A percentile compares a stretch with the other conserved stretches of the same genome.
Evolutionary conservation across 2,888 invertebrate species (phyloP).

Genomic region (Tetropium fuscum): DNA sequence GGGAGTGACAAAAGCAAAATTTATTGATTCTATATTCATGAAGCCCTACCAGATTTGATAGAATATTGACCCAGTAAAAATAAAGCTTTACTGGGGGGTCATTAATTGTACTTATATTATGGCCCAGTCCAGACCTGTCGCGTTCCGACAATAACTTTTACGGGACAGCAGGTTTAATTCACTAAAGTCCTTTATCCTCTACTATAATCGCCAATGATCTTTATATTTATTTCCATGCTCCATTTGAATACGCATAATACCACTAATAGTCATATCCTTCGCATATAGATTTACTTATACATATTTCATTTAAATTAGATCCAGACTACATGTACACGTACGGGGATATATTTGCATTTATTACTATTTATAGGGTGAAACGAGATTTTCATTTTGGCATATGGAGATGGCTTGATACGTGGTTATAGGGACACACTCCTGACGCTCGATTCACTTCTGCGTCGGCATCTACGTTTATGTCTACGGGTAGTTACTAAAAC

Average conservation of each 20-base stretch:
- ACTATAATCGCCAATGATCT: slow-evolving; percentile 59
- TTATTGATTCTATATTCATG: too few species aligned
- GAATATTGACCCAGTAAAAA: too few species aligned
- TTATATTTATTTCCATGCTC: slow-evolving; percentile 53
- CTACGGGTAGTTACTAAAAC: too few species aligned
- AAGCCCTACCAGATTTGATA: too few species aligned
- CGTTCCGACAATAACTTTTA: slow-evolving; percentile 46
- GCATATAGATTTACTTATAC: slow-evolving; percentile 21
- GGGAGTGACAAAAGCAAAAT: too few species aligned
- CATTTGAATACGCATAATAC: slow-evolving; percentile 47
- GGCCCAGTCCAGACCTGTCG: slow-evolving; percentile 39
- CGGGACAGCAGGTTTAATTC: slow-evolving; percentile 58
- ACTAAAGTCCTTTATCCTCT: slow-evolving; percentile 59
- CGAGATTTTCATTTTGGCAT: too few species aligned
- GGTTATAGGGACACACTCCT: too few species aligned
- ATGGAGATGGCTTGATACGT: too few species aligned
- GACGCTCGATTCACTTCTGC: too few species aligned
- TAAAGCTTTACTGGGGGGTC: slow-evolving; percentile 22
- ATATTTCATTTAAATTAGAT: slow-evolving; percentile 15
- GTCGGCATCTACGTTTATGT: too few species aligned
- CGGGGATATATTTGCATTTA: slow-evolving; percentile 9
- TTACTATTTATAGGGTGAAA: slow-evolving; percentile 4
- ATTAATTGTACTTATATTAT: not conserved
- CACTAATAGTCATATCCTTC: not conserved
- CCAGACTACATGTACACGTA: not conserved